Evolutionary conservation across 2,888 invertebrate species (phyloP).

Genomic region (Cheilosia variabilis): DNA sequence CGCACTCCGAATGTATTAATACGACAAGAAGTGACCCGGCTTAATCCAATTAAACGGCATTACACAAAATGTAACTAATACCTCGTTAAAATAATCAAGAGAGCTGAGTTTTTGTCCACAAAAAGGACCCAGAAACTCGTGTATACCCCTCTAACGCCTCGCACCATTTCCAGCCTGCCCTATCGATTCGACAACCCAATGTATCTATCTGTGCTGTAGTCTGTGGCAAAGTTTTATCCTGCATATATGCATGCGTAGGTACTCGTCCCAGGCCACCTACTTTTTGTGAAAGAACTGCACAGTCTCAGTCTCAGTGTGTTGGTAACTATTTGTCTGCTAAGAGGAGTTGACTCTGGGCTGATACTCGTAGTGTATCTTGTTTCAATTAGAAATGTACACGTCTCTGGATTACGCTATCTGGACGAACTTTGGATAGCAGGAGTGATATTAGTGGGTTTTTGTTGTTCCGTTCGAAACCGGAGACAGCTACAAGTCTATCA

Average conservation of each 20-base stretch:
- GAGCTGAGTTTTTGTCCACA: conserved; percentile 62
- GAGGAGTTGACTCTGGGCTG: conserved; percentile 58
- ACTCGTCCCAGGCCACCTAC: no score
- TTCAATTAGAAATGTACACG: conserved; percentile 73
- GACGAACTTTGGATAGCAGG: conserved; percentile 25
- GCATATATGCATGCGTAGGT: conserved; percentile 22
- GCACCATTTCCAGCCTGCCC: neutral
- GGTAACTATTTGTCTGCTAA: conserved; percentile 27
- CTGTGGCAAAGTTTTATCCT: conserved; percentile 26
- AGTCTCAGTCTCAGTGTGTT: conserved; percentile 15
- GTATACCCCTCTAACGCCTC: conserved; percentile 12
- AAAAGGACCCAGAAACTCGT: conserved; percentile 12
- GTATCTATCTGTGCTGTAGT: neutral
- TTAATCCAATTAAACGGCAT: conserved; percentile 74
- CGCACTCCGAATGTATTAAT: conserved; percentile 37
- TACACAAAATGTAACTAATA: conserved; percentile 75
- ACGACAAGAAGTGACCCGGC: conserved; percentile 66
- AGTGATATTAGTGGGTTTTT: neutral
- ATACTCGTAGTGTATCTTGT: conserved; percentile 66
- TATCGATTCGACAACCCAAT: conserved; percentile 29
- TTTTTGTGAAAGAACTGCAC: conserved; percentile 22
- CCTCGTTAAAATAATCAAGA: conserved; percentile 74
- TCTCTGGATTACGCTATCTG: conserved; percentile 64
- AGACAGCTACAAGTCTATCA: neutral
- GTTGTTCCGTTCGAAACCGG: neutral